Base-by-base conservation (phyloP, 1,140 invertebrate species). In the Helicoverpa zea region DNA sequence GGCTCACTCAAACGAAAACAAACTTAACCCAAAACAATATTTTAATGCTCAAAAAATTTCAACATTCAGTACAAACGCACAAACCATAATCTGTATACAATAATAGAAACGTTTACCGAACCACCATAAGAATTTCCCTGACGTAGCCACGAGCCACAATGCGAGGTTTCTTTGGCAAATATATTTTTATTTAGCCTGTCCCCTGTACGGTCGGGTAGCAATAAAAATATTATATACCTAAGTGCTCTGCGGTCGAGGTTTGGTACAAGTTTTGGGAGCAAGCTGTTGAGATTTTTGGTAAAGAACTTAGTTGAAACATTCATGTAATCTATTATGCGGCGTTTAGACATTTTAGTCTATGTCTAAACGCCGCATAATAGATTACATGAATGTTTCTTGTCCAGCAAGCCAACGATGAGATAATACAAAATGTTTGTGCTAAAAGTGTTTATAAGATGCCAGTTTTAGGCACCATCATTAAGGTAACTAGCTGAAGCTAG, bases 161-260 rank as follows among this genome's bases (percentile, higher is more conserved):
- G 88, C 86, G 87, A 84, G 85, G 84, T 87, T 90, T 89, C 84
- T 86, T 89, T 86, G 66, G 85, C 80, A 84, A 88, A 90, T 73
- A 91, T 92, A 91, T 92, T 92, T 64, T 92, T 91, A 91, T 92
- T 91, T 91, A 89, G 89, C 89, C 85, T 77, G 88, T 91, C 88
- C 87, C 86, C 84, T 90, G 88, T 85, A 79, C 64, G 87, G 86
- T 88, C 84, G 84, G 59, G 88, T 85, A 86, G 88, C 86, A 91
- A 93, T 92, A 93, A 93, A 93, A 93, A 93, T 93, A 93, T 93
- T 92, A 91, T 91, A 90, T 91, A 89, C 86, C 87, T 91, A 91
- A 92, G 88, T 90, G 88, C 88, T 89, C 84, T 88, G 89, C 84
- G 84, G 87, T 54, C 66, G 66, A 52, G 52, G 66, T 52, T 11